phyloP scores from a whole-genome alignment of 2,888 invertebrate species.

The Gasteruption jaculator region DNA sequence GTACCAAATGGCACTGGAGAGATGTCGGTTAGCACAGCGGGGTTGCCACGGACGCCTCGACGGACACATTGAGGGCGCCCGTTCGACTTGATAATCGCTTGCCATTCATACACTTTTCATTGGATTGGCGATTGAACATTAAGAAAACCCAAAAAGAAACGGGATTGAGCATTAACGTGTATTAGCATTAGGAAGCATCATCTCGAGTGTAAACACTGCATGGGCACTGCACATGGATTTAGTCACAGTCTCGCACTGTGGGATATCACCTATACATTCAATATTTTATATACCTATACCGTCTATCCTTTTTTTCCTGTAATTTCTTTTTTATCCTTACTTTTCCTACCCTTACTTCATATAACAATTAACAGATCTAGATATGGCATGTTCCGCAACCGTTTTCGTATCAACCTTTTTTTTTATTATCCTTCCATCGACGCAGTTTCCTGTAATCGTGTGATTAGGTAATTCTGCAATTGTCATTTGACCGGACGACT shows the following conservation, averaged over 20 bases:
- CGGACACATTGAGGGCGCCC: slow-evolving; percentile 52
- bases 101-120: slow-evolving; percentile 51
- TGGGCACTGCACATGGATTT: slow-evolving; percentile 48
- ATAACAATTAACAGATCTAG: too few species aligned
- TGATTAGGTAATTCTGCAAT: too few species aligned
- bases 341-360: too few species aligned
- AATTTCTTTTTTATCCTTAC: too few species aligned
- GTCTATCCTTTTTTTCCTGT: background rate
- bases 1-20: too few species aligned
- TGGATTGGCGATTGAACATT: slow-evolving; percentile 53
- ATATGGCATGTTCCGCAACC: too few species aligned
- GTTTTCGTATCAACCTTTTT: too few species aligned
- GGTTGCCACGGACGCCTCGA: slow-evolving; percentile 50
- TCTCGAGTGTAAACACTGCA: slow-evolving; percentile 53
- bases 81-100: slow-evolving; percentile 52
- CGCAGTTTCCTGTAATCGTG: too few species aligned
- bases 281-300: background rate
- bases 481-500: too few species aligned
- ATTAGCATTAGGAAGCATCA: slow-evolving; percentile 53
- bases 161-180: slow-evolving; percentile 38
- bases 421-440: too few species aligned
- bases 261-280: slow-evolving; percentile 34
- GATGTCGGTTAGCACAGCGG: slow-evolving; percentile 48
- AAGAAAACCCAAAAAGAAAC: slow-evolving; percentile 36
- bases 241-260: slow-evolving; percentile 48